Conservation (phyloP, 2,888 invertebrate genomes). For the Xylophagus ater region DNA sequence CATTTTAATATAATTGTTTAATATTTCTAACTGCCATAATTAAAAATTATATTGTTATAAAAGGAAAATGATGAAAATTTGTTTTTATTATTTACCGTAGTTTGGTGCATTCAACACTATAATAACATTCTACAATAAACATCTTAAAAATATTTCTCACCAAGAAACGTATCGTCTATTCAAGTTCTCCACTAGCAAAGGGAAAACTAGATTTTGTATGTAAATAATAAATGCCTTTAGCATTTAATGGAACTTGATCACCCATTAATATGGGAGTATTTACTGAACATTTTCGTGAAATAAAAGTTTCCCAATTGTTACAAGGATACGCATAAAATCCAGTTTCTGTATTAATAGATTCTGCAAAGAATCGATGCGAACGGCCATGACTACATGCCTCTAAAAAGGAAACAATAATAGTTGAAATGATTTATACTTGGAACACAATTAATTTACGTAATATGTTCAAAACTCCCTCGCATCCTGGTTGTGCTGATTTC, state of each 20-base stretch:
- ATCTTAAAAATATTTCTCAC: no score
- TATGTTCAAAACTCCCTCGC: constrained; percentile 41
- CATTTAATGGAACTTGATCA: constrained; percentile 34
- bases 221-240: constrained; percentile 50
- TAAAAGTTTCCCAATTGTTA: constrained; percentile 38
- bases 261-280: constrained; percentile 46
- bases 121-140: no score
- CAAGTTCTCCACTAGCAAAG: constrained; percentile 41
- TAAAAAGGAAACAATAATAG: not conserved
- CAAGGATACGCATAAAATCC: constrained; percentile 49
- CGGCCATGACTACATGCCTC: constrained; percentile 62
- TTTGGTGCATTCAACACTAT: no score
- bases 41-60: constrained; percentile 22
- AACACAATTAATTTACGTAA: constrained; percentile 22
- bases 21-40: not conserved
- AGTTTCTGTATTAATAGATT: constrained; percentile 47
- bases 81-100: no score
- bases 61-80: no score
- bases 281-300: constrained; percentile 26
- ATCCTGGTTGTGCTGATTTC: constrained; percentile 55
- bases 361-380: constrained; percentile 49
- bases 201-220: constrained; percentile 46
- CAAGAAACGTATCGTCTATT: no score
- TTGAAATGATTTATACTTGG: not conserved
- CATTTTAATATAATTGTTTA: not conserved